Evolutionary conservation across 2,888 invertebrate species (phyloP).

Genomic region (Caenorhabditis sinica): DNA sequence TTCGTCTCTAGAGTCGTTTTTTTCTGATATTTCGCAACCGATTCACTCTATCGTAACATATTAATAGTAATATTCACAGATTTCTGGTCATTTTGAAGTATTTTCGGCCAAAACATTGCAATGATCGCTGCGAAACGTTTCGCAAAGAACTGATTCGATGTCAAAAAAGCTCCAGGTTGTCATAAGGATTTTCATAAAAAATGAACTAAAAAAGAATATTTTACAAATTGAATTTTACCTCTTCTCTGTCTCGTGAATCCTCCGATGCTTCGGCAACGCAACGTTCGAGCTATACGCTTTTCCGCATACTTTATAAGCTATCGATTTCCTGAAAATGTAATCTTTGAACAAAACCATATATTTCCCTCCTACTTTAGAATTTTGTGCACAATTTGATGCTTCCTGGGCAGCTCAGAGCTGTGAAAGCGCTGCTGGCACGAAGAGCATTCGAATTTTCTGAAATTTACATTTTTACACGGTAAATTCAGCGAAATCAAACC

Average conservation of each 20-base stretch:
- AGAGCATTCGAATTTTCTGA: constrained; percentile 50
- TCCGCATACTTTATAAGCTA: constrained; percentile 55
- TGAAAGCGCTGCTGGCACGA: constrained; percentile 55
- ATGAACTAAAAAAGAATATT: no score
- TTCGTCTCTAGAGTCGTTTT: no score
- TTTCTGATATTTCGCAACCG: no score
- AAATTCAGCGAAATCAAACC: constrained; percentile 17
- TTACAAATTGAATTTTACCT: constrained; percentile 5
- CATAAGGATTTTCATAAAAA: no score
- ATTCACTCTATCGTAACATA: no score
- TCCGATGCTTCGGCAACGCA: constrained; percentile 59
- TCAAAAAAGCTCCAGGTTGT: no score
- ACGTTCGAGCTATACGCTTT: constrained; percentile 62
- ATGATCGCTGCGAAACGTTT: no score
- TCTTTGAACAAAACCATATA: neutral
- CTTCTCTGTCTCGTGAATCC: constrained; percentile 50
- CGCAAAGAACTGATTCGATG: no score
- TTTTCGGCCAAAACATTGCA: no score
- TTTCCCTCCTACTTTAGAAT: constrained; percentile 42
- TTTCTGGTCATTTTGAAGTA: no score
- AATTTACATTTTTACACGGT: neutral
- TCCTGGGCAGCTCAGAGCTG: constrained; percentile 49
- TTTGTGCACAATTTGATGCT: constrained; percentile 61
- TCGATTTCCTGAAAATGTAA: constrained; percentile 54
- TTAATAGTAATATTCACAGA: no score